phyloP scores from a whole-genome alignment of 2,113 vertebrate genomes.

The Halcyon senegalensis region DNA sequence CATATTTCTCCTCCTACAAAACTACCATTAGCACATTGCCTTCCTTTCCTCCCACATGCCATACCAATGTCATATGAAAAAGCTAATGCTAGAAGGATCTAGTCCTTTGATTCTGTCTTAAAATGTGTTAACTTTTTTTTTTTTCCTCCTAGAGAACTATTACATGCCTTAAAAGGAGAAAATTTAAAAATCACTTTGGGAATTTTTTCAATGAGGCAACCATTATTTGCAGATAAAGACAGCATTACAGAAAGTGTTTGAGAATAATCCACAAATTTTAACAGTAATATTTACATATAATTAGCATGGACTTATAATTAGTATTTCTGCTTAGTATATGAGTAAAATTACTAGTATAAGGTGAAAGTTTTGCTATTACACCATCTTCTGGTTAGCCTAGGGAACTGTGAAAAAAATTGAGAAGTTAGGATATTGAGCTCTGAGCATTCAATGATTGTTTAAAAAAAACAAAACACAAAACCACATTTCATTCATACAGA shows the following conservation, averaged over 20 bases:
- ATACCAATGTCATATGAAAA: conserved; percentile 23
- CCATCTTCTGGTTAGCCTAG: conserved; percentile 46
- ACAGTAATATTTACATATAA: neutral
- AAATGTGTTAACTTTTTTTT: neutral
- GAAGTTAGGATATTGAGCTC: neutral
- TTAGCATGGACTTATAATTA: neutral
- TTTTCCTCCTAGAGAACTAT: neutral
- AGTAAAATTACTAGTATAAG: neutral
- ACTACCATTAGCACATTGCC: conserved; percentile 23
- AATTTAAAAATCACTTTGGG: neutral
- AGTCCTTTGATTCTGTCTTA: neutral
- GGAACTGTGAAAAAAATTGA: neutral
- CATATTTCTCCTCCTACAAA: conserved; percentile 55
- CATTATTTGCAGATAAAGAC: neutral
- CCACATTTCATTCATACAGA: neutral
- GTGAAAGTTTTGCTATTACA: conserved; percentile 3
- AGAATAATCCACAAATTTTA: neutral
- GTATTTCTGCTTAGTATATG: neutral
- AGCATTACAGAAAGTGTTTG: neutral
- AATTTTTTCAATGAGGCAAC: neutral
- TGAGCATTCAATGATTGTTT: neutral
- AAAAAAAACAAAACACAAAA: neutral
- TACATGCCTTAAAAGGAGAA: conserved; percentile 10
- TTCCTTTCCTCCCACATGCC: conserved; percentile 45
- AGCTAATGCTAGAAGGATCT: conserved; percentile 3